Conservation (phyloP, 2,113 vertebrate species). For the Atherinomorus stipes region DNA sequence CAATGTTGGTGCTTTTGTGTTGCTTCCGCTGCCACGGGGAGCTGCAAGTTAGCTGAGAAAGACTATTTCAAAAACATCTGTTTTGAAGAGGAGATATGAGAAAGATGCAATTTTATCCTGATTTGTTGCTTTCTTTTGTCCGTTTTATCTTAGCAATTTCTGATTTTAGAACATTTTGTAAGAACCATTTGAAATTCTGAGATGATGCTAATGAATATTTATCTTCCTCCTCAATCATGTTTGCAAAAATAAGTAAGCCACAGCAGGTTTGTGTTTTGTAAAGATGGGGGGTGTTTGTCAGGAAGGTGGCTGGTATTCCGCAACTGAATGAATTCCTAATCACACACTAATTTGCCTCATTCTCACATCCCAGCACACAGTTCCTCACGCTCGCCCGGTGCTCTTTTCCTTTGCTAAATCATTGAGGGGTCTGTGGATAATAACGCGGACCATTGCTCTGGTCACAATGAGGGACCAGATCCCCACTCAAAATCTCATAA, state of each 20-base stretch:
- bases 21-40: conserved; percentile 30
- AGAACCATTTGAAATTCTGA: conserved; percentile 11
- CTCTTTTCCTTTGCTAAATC: conserved; percentile 66
- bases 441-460: conserved; percentile 60
- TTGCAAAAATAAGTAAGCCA: conserved; percentile 18
- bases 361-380: conserved; percentile 29
- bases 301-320: conserved; percentile 50
- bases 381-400: conserved; percentile 6
- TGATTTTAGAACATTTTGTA: background rate
- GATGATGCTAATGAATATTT: conserved; percentile 42
- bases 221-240: conserved; percentile 27
- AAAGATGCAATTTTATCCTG: background rate
- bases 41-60: conserved; percentile 12
- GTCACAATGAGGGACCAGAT: conserved; percentile 70
- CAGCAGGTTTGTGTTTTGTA: conserved; percentile 12
- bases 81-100: conserved; percentile 1
- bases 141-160: conserved; percentile 1
- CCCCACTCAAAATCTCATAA: conserved; percentile 76
- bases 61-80: conserved; percentile 39
- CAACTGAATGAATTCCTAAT: conserved; percentile 68
- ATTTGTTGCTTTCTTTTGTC: background rate
- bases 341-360: conserved; percentile 69
- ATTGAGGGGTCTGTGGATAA: conserved; percentile 47
- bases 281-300: conserved; percentile 23
- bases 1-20: conserved; percentile 42